Conservation (phyloP, 2,797 vertebrate species). For the Kryptopterus vitreolus region DNA sequence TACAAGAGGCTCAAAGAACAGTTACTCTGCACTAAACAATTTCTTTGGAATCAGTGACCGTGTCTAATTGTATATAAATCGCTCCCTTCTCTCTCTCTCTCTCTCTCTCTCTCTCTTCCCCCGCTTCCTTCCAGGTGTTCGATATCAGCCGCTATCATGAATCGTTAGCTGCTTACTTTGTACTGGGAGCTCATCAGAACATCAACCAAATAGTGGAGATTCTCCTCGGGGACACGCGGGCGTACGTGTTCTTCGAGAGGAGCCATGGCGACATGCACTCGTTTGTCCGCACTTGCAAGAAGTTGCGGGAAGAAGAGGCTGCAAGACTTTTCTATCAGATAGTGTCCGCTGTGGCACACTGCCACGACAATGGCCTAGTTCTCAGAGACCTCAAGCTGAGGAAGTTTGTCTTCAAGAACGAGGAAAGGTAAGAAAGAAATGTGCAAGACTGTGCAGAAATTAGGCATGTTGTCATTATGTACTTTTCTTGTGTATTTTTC, state of each 20-base stretch:
- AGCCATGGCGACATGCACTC: constrained; percentile 99
- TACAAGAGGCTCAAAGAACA: background rate
- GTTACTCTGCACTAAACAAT: constrained; percentile 30
- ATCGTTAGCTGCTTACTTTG: constrained; percentile 94
- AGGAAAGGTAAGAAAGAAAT: constrained; percentile 84
- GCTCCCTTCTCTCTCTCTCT: constrained; percentile 48
- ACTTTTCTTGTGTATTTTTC: background rate
- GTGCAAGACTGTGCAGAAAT: background rate
- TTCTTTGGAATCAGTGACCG: constrained; percentile 27
- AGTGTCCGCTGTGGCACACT: constrained; percentile 95
- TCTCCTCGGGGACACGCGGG: constrained; percentile 92
- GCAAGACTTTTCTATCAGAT: constrained; percentile 97
- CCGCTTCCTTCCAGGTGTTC: constrained; percentile 87
- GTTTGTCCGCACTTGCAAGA: constrained; percentile 97
- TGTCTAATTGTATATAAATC: constrained; percentile 32
- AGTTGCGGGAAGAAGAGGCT: constrained; percentile 96
- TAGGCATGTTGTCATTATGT: background rate
- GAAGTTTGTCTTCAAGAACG: constrained; percentile 98
- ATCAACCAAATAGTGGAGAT: constrained; percentile 99
- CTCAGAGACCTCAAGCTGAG: constrained; percentile 96
- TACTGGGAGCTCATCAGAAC: constrained; percentile 91
- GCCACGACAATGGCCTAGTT: constrained; percentile 95
- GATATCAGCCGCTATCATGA: constrained; percentile 97
- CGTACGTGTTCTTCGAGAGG: constrained; percentile 96
- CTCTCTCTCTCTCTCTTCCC: no score